Base-by-base conservation (phyloP, 2,113 vertebrate genomes). In the Hyperopisus bebe region DNA sequence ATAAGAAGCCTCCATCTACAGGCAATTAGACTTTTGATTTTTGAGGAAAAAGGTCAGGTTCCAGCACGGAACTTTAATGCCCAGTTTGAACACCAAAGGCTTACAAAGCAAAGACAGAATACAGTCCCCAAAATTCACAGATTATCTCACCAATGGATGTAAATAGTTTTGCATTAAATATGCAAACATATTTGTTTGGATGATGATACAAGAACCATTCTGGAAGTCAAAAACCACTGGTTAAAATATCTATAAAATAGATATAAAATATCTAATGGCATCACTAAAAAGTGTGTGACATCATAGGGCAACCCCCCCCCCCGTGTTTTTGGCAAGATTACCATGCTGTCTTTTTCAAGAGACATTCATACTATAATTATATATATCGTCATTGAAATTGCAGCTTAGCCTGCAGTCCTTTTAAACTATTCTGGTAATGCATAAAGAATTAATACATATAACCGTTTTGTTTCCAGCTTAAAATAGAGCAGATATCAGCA, bases 301-400 rank as follows among this genome's bases (percentile, higher is more conserved):
- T 86, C 55, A 90, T 39, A 70, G 87, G 27, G 87, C n/a, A 88
- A 48, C 31, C 8, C 4, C 17, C 77, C 77, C 15, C 19, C 15
- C 35, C 39, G 3, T 42, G 91, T 86, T 88, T 83, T 80, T 88
- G 48, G 88, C 90, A 90, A 74, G 39, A 74, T 48, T 46, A 51
- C 24, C 55, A 58, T 9, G 46, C 39, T 84, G 91, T 87, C 39
- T 90, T 88, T 85, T 53, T 88, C 84, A 66, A 89, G 80, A 31
- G n/a, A 44, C 80, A 92, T 50, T 31, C 24, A 88, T 82, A 83
- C 92, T 92, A 89, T 91, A 90, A 92, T 92, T 90, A 91, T 5
- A 86, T 66, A 80, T 53, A 62, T 90, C 50, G 86, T 89, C 89
- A 92, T 35, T 87, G 85, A 85, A 83, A 87, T 85, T 87, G 89